Evolutionary conservation across 2,888 invertebrate species (phyloP), one percentile per base, ranked within the genome.

Genomic region (Xestia sexstrigata): DNA sequence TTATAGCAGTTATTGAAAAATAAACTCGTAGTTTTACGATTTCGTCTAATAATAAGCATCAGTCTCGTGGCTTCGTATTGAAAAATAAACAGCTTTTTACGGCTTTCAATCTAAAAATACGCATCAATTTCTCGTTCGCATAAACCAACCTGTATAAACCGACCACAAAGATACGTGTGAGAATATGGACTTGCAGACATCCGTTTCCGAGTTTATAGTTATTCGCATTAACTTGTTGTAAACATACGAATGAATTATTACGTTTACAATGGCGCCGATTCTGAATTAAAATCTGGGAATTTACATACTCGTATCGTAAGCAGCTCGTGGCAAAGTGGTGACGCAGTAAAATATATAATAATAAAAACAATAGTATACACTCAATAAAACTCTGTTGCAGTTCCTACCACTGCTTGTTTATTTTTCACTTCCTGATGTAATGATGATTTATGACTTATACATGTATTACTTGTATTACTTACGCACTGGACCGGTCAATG

Each of bases 141-240:
- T 35, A 26, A 23, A 39, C 35, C 71, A 77, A 11, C 60, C 47
- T 72, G 72, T 81, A 66, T 39, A n/a, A 7, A 15, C 23, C 9
- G 9, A 68, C 35, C 67, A 76, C 71, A 70, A 75, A 55, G 26
- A n/a, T 70, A 52, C 68, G 78, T 77, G 63, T 65, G 73, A 71
- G 76, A 83, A 75, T 71, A 42, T 42, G 20, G 20, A 62, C 30
- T 62, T 35, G 79, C 71, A 82, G 74, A 80, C 81, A 82, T 86
- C 82, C 87, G 83, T 81, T 85, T 76, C 82, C 67, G 68, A 86
- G 75, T 86, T 86, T 85, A 88, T 87, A 45, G 74, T 60, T 60
- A 76, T 83, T 78, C 79, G 78, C 82, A 84, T 84, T 78, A 82
- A 79, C 65, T 45, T 58, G 13, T 65, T 66, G 69, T 82, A 82